Base-by-base conservation (phyloP, 2,113 vertebrate species). In the Pachypanchax playfairii region DNA sequence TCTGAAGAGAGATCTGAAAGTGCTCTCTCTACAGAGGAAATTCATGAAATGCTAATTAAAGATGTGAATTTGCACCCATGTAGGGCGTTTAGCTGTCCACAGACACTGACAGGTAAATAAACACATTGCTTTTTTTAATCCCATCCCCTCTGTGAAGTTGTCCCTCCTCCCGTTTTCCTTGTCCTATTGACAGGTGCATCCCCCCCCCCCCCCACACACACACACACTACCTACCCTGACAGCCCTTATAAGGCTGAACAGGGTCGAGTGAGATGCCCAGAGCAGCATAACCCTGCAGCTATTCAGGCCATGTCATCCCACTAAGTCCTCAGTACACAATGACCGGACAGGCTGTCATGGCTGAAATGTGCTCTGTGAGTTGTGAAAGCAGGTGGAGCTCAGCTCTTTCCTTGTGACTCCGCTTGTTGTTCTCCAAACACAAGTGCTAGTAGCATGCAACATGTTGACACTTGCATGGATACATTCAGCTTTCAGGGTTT, bases 171-270 rank as follows among this genome's bases (percentile, higher is more conserved):
- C 66, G 80, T 87, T 88, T 86, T 80, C 82, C 84, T 84, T 79
- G 68, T 70, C 66, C 74, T 82, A 87, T 84, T 91, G 88, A 89
- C 90, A 91, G 84, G 90, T 93, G 90, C 87, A 91, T 86, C 24
- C 21, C 20, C 56, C 58, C 79, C 51, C 73, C 47, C 15, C 67
- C 29, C 9, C 47, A 24, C 4, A 15, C 36, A 17, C 36, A 38
- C 36, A 36, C 3, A 3, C 1, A 4, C 33, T 5, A 6, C 29
- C 29, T 79, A 70, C 82, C 59, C 79, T 2, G 54, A 21, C 68
- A 75, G 84, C 68, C 90, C 70, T 86, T 92, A 82, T 86, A 90
- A 81, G 86, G 84, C 79, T 52, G 59, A 57, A 62, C 66, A 82
- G 72, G 77, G 69, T 36, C 79, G 67, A 85, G 52, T 52, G 80